Conservation (phyloP, 2,797 vertebrate species). For the Peromyscus attwateri region DNA sequence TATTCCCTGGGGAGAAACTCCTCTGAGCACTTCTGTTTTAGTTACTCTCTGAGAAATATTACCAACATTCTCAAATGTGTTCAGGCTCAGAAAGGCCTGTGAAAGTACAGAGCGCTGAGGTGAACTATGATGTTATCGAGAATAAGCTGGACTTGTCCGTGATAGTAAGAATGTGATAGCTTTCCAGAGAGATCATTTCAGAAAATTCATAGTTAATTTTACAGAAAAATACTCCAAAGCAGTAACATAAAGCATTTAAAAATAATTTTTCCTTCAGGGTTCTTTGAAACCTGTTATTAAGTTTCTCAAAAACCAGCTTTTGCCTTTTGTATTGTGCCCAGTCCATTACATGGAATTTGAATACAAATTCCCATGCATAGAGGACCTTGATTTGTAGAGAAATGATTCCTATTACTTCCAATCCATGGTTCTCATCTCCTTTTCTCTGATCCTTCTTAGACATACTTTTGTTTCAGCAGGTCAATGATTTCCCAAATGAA, state of each 20-base stretch:
- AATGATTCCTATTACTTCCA: background rate
- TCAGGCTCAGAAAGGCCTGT: background rate
- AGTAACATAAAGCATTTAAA: slow-evolving; percentile 29
- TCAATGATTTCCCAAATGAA: background rate
- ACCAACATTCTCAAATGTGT: slow-evolving; percentile 2
- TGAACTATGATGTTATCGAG: background rate
- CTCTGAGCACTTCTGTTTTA: background rate
- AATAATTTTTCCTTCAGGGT: background rate
- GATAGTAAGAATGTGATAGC: background rate
- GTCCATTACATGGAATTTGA: background rate
- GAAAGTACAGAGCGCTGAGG: background rate
- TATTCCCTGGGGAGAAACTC: background rate
- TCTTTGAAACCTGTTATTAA: background rate
- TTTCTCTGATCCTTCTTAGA: background rate
- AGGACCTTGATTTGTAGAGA: background rate
- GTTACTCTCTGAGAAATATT: slow-evolving; percentile 27
- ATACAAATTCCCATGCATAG: background rate
- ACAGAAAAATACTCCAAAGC: background rate
- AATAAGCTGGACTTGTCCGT: background rate
- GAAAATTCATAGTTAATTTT: background rate
- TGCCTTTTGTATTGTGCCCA: background rate
- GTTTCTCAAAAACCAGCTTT: background rate
- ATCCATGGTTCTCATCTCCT: background rate
- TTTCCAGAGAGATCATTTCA: background rate
- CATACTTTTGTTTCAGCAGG: background rate